Conservation (phyloP, 2,888 invertebrate genomes). For the Scrobipalpa atriplicella region DNA sequence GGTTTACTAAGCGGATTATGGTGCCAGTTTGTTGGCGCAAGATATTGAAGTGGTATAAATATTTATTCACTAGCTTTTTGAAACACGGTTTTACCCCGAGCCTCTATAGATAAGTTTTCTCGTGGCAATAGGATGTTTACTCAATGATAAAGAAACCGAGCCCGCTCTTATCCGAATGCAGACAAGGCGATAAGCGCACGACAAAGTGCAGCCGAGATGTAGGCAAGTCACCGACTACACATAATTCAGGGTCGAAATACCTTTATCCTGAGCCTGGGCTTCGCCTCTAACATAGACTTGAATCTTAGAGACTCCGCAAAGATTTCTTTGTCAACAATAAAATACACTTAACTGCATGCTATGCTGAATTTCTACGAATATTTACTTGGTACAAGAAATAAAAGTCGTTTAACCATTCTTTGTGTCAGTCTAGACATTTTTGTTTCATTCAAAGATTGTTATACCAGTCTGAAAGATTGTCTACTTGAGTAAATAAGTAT, state of each 20-base stretch:
- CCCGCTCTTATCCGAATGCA: background rate
- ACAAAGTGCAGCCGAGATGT: constrained; percentile 8
- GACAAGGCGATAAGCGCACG: constrained; percentile 2
- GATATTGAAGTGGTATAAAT: background rate
- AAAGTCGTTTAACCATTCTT: background rate
- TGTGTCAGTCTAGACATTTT: background rate
- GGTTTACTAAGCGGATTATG: constrained; percentile 21
- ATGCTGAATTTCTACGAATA: background rate
- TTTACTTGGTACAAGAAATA: background rate
- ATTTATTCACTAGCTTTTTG: background rate
- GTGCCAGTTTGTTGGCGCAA: constrained; percentile 3
- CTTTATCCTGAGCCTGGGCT: background rate
- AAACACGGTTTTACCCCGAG: too few species aligned
- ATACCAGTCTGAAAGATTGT: background rate
- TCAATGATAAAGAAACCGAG: background rate
- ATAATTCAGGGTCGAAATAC: background rate
- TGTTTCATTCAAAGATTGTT: background rate
- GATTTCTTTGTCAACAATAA: too few species aligned
- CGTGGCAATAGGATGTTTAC: too few species aligned
- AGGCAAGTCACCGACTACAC: constrained; percentile 6
- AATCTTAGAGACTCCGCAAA: too few species aligned
- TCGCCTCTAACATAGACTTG: background rate
- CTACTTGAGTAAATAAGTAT: background rate
- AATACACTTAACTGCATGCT: background rate
- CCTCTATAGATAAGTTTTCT: too few species aligned